These are phyloP conservation scores for Halesus radiatus DNA, from an alignment of 1,140 invertebrate species.

Conservation along the genomic window DNA sequence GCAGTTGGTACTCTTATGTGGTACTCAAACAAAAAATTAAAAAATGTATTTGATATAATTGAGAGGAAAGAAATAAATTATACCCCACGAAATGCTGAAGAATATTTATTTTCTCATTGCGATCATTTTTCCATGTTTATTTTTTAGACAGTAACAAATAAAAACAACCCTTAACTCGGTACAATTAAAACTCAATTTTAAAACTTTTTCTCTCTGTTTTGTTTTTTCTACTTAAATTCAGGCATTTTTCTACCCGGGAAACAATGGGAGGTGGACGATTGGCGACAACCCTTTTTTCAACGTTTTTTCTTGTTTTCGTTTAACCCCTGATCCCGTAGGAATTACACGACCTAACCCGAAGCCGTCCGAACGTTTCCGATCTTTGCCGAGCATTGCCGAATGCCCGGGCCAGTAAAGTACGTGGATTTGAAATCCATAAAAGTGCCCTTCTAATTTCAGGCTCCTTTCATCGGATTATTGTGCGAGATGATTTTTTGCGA, in stretches of 20 bases:
- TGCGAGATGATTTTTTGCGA: neutral
- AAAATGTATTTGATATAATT: neutral
- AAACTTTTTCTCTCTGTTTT: neutral
- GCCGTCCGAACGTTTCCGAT: neutral
- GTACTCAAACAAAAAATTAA: neutral
- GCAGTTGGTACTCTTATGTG: no score
- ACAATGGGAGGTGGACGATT: conserved; percentile 13
- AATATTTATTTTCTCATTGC: neutral
- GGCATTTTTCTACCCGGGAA: neutral
- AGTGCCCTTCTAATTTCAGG: neutral
- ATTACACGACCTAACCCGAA: conserved; percentile 14
- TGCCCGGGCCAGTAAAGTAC: conserved; percentile 13
- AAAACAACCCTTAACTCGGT: neutral
- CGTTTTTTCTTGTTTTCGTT: conserved; percentile 5
- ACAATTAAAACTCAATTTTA: neutral
- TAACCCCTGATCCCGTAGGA: conserved; percentile 33
- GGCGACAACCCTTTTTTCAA: conserved; percentile 12
- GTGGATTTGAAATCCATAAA: conserved; percentile 42
- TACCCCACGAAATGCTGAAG: neutral
- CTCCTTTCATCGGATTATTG: neutral
- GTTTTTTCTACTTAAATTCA: neutral
- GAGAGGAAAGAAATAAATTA: neutral
- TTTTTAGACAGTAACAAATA: neutral
- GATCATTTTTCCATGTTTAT: neutral
- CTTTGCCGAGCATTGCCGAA: neutral